Evolutionary conservation across 1,140 invertebrate genomes (phyloP), one percentile per base, ranked within the genome.

Genomic region (Zelostemma sp.): DNA sequence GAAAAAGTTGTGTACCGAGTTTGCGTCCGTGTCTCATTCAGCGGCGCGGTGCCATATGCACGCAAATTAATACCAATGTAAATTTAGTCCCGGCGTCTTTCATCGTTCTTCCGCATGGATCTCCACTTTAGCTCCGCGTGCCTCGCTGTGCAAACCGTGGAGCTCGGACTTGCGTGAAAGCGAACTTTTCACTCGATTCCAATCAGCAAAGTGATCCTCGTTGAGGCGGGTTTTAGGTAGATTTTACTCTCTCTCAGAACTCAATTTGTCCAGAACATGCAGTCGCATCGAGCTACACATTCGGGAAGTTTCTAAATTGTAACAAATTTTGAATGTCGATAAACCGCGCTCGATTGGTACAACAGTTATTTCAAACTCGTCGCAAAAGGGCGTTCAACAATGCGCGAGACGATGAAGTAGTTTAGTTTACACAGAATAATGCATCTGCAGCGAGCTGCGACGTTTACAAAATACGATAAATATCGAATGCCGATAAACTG

Each of bases 1-100:
- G 70, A 74, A 73, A 78, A 79, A 80, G 74, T 76, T 74, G 69
- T 56, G 64, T 59, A 28, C 63, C 41, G 21, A 25, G 49, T 15
- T 14, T 41, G 21, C 15, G 43, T 38, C 15, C 11, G 19, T n/a
- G 19, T 15, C 6, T 16, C 15, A 50, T 59, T 59, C 21, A 50
- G 17, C n/a, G 14, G 4, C 16, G 25, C 21, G 21, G 9, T 28
- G 48, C 25, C 48, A 18, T 50, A 35, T 50, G 25, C 14, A 50
- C 48, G 28, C 15, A 18, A 35, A 50, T 50, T 50, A 50, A 50
- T 33, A 50, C 48, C 48, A 35, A 50, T 35, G 25, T 35, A 33
- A 50, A 50, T 50, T 35, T 33, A 12, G 1, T 17, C 48, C 16
- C 1, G 28, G 25, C 15, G 8, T 35, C 31, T 16, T 28, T 49